Conservation (phyloP, 2,888 invertebrate species). For the Amitus sp. region DNA sequence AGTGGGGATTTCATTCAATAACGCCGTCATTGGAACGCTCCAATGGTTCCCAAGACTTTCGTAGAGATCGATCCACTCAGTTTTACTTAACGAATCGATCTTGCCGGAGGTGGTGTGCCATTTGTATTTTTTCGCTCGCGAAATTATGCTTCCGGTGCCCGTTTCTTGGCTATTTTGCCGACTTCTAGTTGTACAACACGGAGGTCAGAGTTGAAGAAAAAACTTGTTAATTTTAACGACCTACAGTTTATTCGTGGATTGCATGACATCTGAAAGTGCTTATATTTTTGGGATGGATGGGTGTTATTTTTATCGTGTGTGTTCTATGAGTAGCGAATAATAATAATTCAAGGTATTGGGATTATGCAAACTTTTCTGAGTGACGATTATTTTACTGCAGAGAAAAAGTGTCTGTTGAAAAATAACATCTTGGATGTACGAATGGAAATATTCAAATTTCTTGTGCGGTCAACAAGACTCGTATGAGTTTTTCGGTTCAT, state of each 20-base stretch:
- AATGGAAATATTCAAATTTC: too few species aligned
- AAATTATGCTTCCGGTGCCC: slow-evolving; percentile 54
- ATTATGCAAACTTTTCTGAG: too few species aligned
- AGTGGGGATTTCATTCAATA: slow-evolving; percentile 20
- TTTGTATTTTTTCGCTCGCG: slow-evolving; percentile 25
- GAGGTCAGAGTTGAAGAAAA: slow-evolving; percentile 32
- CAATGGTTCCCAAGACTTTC: slow-evolving; percentile 36
- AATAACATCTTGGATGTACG: too few species aligned
- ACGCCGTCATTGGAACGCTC: slow-evolving; percentile 23
- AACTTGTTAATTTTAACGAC: neutral
- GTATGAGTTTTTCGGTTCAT: too few species aligned
- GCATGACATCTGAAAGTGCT: neutral
- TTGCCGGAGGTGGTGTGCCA: slow-evolving; percentile 25
- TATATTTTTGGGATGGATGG: too few species aligned
- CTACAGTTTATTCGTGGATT: neutral
- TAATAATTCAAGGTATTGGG: too few species aligned
- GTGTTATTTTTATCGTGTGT: too few species aligned
- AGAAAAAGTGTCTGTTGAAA: too few species aligned
- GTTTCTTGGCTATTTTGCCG: slow-evolving; percentile 55
- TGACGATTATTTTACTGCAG: too few species aligned
- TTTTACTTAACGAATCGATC: slow-evolving; percentile 48
- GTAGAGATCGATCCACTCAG: slow-evolving; percentile 49
- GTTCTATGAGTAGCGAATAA: neutral
- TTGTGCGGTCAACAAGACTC: too few species aligned
- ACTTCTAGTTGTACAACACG: slow-evolving; percentile 46